A percentile compares a stretch with the other conserved stretches of the same genome.
phyloP scores from a whole-genome alignment of 2,888 invertebrate genomes.

The Molanna angustata region DNA sequence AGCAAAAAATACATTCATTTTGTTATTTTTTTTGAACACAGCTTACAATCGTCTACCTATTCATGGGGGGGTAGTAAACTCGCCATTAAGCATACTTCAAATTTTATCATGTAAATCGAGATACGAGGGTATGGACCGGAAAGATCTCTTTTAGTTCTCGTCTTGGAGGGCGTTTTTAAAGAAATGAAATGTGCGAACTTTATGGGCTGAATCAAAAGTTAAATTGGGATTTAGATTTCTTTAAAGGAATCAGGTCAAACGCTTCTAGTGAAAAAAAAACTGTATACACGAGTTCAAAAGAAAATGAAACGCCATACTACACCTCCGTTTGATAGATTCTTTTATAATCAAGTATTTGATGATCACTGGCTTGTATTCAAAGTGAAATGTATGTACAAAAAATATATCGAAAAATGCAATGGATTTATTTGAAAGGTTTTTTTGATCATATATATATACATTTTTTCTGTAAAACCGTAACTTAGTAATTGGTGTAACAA shows the following conservation, averaged over 20 bases:
- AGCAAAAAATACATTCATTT: no score
- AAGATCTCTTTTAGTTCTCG: no score
- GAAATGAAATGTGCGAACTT: slow-evolving; percentile 19
- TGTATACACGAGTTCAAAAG: not conserved
- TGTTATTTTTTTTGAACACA: slow-evolving; percentile 26
- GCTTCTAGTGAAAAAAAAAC: not conserved
- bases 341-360: no score
- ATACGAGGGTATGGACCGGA: slow-evolving; percentile 14
- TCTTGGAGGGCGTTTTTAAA: slow-evolving; percentile 7
- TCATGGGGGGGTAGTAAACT: slow-evolving; percentile 29
- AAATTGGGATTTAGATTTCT: slow-evolving; percentile 21
- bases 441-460: no score
- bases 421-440: no score
- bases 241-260: not conserved
- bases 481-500: no score
- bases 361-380: no score
- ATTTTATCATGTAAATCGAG: slow-evolving; percentile 30
- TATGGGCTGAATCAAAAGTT: slow-evolving; percentile 26
- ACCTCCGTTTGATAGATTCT: no score
- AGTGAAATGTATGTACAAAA: no score
- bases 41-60: slow-evolving; percentile 24
- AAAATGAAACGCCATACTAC: not conserved
- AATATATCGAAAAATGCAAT: no score
- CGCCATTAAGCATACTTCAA: slow-evolving; percentile 28
- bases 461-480: no score